Evolutionary conservation across 2,113 vertebrate genomes (phyloP).

Genomic region (Polyodon spathula): DNA sequence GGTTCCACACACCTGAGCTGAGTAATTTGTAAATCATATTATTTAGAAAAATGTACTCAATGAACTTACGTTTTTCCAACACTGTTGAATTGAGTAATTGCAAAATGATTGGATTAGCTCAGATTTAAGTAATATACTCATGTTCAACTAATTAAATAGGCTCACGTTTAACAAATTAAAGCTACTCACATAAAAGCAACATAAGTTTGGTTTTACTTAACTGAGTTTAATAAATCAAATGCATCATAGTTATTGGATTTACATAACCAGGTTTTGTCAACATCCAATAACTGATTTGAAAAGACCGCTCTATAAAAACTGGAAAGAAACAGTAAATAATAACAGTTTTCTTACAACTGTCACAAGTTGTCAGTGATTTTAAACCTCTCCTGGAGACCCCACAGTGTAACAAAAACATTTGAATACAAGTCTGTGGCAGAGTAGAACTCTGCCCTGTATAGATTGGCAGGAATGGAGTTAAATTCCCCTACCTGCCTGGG

Average conservation of each 20-base stretch:
- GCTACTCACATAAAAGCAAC: not conserved
- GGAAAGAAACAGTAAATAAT: not conserved
- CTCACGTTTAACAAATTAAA: not conserved
- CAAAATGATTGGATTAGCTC: not conserved
- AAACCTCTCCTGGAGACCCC: not conserved
- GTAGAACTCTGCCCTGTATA: too few relatives aligned
- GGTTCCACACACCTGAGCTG: too few relatives aligned
- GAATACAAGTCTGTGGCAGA: too few relatives aligned
- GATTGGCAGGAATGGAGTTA: too few relatives aligned
- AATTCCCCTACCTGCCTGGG: too few relatives aligned
- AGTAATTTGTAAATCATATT: too few relatives aligned
- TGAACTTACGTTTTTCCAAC: not conserved
- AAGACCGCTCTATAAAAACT: not conserved
- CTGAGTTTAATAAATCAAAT: not conserved
- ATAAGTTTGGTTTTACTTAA: not conserved
- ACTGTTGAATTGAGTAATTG: not conserved
- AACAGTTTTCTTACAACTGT: not conserved
- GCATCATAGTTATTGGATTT: not conserved
- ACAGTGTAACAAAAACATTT: not conserved
- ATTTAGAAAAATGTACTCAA: not conserved
- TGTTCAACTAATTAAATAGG: not conserved
- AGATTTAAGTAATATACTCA: not conserved
- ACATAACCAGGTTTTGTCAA: not conserved
- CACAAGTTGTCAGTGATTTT: not conserved
- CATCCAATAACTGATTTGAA: not conserved